Conservation (phyloP, 1,140 invertebrate genomes). For the Ectropis grisescens region DNA sequence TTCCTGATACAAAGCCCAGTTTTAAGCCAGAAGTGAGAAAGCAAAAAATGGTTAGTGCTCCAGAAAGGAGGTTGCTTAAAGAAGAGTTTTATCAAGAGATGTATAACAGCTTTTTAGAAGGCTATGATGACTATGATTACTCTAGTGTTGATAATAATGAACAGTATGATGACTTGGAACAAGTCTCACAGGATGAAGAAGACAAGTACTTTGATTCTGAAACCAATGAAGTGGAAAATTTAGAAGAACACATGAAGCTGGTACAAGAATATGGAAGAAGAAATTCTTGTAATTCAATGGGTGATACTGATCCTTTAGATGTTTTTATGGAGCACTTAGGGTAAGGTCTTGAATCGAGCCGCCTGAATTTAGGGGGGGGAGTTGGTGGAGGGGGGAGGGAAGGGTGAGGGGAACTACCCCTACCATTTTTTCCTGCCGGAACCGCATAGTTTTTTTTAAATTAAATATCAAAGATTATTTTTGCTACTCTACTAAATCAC, state of each 20-base stretch:
- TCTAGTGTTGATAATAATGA: conserved; percentile 81
- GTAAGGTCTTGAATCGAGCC: no score
- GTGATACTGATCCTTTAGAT: conserved; percentile 79
- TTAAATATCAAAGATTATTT: no score
- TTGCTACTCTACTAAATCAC: no score
- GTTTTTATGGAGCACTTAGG: conserved; percentile 80
- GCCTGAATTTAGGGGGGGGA: no score
- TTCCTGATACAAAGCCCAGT: conserved; percentile 31
- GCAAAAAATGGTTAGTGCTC: conserved; percentile 56
- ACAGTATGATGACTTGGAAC: conserved; percentile 82
- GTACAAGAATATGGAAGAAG: conserved; percentile 41
- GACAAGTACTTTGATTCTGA: conserved; percentile 92
- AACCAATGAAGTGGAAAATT: conserved; percentile 70
- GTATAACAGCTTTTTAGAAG: conserved; percentile 89
- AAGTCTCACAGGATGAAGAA: conserved; percentile 80
- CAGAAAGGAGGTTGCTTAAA: conserved; percentile 76
- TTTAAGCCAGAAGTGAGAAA: conserved; percentile 28
- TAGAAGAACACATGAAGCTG: conserved; percentile 59
- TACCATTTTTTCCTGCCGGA: no score
- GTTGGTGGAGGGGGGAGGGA: no score
- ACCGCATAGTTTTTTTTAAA: no score
- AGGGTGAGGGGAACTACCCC: no score
- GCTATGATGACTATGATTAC: conserved; percentile 92
- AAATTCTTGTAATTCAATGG: conserved; percentile 19
- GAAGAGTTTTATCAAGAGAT: conserved; percentile 90